Percentiles rank a stretch among this genome's conserved stretches.
phyloP scores from a whole-genome alignment of 2,888 invertebrate genomes.

The Callimorpha dominula region DNA sequence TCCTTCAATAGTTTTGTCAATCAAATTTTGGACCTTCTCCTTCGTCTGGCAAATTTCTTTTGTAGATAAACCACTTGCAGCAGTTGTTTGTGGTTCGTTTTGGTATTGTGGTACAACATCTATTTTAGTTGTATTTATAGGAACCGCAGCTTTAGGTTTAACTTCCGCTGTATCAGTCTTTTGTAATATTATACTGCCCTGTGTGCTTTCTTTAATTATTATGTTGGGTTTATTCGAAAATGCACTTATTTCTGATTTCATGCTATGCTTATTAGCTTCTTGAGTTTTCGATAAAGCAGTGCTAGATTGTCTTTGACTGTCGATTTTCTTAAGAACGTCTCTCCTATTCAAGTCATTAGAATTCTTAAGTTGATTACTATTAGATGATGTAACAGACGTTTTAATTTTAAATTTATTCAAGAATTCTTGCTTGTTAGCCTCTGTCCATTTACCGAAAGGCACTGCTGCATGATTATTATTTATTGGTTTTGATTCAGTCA shows the following conservation, averaged over 20 bases:
- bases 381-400: slow-evolving; percentile 64
- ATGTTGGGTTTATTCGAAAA: slow-evolving; percentile 67
- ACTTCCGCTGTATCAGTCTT: slow-evolving; percentile 43
- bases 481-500: slow-evolving; percentile 56
- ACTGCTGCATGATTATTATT: slow-evolving; percentile 74
- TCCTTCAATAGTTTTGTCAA: slow-evolving; percentile 81
- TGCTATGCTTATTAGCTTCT: slow-evolving; percentile 62
- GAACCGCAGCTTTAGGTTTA: slow-evolving; percentile 11
- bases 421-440: slow-evolving; percentile 80
- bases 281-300: slow-evolving; percentile 66
- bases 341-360: slow-evolving; percentile 81
- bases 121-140: slow-evolving; percentile 5
- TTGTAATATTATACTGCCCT: slow-evolving; percentile 47
- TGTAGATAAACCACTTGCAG: slow-evolving; percentile 36
- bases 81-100: slow-evolving; percentile 20
- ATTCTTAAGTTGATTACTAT: slow-evolving; percentile 79
- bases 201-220: slow-evolving; percentile 41
- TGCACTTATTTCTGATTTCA: slow-evolving; percentile 68
- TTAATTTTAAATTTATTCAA: slow-evolving; percentile 78
- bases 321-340: slow-evolving; percentile 80
- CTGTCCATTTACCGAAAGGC: slow-evolving; percentile 83
- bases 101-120: slow-evolving; percentile 21
- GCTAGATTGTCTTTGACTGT: slow-evolving; percentile 74
- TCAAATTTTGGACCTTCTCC: slow-evolving; percentile 75
- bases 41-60: slow-evolving; percentile 60